A percentile compares a stretch with the other conserved stretches of the same genome.
Evolutionary conservation across 2,888 invertebrate species (phyloP).

Genomic region (Spodoptera littoralis): DNA sequence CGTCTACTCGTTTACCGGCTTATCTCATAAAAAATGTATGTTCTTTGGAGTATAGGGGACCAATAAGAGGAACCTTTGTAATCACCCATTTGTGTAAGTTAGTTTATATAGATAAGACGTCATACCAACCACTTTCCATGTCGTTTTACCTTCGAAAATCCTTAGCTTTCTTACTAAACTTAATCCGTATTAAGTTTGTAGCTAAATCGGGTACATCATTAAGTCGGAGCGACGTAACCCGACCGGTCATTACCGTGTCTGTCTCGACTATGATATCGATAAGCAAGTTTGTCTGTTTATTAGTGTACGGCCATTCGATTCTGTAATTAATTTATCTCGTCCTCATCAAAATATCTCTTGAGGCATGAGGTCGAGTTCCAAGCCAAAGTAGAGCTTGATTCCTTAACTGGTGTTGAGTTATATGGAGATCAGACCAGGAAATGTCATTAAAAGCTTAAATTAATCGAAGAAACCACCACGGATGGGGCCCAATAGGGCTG

Average conservation of each 20-base stretch:
- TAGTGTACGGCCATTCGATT: constrained; percentile 68
- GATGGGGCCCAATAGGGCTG: too few species aligned
- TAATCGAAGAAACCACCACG: too few species aligned
- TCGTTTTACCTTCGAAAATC: constrained; percentile 16
- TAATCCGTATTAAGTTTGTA: constrained; percentile 39
- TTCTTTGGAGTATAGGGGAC: too few species aligned
- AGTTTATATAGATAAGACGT: too few species aligned
- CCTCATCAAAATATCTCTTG: constrained; percentile 82
- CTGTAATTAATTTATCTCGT: constrained; percentile 83
- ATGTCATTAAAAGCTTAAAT: constrained; percentile 5
- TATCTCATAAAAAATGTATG: too few species aligned
- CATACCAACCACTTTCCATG: not conserved
- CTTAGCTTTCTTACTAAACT: constrained; percentile 23
- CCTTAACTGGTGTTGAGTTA: constrained; percentile 38
- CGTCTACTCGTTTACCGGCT: too few species aligned
- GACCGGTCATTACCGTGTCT: constrained; percentile 64
- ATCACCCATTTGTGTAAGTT: not conserved
- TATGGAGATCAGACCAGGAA: constrained; percentile 21
- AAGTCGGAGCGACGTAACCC: constrained; percentile 45
- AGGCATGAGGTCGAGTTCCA: constrained; percentile 78
- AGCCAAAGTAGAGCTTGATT: constrained; percentile 59
- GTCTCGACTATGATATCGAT: constrained; percentile 71
- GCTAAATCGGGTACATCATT: constrained; percentile 59
- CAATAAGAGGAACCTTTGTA: not conserved
- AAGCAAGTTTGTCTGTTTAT: constrained; percentile 76